Evolutionary conservation across 1,140 invertebrate species (phyloP).

Genomic region (Drosophila asahinai): DNA sequence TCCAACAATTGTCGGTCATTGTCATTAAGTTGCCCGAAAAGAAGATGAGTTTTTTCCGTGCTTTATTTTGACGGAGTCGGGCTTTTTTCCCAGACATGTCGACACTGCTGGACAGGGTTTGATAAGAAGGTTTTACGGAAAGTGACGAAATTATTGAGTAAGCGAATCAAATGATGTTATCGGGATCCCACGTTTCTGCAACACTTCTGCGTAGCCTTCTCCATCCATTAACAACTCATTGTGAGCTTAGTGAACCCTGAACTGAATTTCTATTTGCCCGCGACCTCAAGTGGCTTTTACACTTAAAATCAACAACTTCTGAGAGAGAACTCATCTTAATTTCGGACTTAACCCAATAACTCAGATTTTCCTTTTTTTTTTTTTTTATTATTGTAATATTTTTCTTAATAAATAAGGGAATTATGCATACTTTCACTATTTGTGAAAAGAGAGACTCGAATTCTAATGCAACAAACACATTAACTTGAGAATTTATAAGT

Average conservation of each 20-base stretch:
- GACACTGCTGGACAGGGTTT: constrained; percentile 27
- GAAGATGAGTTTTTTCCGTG: constrained; percentile 70
- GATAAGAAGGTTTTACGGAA: constrained; percentile 27
- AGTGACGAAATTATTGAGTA: constrained; percentile 29
- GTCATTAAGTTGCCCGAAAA: constrained; percentile 75
- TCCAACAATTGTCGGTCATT: constrained; percentile 76
- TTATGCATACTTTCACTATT: too few species aligned
- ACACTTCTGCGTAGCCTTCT: constrained; percentile 7
- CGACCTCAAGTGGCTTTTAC: constrained; percentile 13
- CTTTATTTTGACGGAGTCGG: constrained; percentile 5
- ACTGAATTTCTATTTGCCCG: constrained; percentile 48
- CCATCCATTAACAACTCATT: constrained; percentile 47
- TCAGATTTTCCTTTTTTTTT: too few species aligned
- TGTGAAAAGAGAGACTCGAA: too few species aligned
- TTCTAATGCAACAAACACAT: too few species aligned
- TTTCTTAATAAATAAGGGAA: too few species aligned
- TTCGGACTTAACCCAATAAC: too few species aligned
- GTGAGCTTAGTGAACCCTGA: constrained; percentile 52
- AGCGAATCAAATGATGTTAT: constrained; percentile 27
- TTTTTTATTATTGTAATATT: too few species aligned
- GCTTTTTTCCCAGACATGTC: constrained; percentile 36
- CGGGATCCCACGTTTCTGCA: constrained; percentile 9
- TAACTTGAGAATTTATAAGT: too few species aligned
- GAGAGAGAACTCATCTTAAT: background rate
- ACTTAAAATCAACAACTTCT: background rate